Percentiles rank a stretch among this genome's conserved stretches.
phyloP scores from a whole-genome alignment of 2,888 invertebrate genomes.

The Archaeoteleia sp. region DNA sequence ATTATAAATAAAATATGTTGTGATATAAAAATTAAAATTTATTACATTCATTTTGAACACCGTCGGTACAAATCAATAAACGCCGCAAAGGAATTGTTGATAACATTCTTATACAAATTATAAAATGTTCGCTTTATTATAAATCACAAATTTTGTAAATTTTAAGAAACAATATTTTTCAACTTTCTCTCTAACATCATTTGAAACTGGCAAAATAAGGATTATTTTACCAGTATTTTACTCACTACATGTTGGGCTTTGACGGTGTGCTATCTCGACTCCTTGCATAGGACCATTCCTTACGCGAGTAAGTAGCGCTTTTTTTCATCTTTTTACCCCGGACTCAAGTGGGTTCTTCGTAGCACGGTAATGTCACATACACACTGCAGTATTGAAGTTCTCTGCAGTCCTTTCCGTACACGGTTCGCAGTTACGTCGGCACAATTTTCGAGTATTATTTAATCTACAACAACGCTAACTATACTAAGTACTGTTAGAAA shows the following conservation, averaged over 20 bases:
- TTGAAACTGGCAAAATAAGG: too few species aligned
- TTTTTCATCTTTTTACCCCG: constrained; percentile 24
- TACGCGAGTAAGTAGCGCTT: constrained; percentile 29
- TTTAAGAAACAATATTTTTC: too few species aligned
- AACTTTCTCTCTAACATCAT: too few species aligned
- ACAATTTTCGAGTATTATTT: constrained; percentile 42
- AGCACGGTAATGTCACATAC: constrained; percentile 34
- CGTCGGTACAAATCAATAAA: too few species aligned
- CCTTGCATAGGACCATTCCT: constrained; percentile 34
- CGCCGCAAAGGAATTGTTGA: too few species aligned
- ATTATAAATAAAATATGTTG: too few species aligned
- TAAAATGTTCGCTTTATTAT: too few species aligned
- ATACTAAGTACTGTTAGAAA: constrained; percentile 23
- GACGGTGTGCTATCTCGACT: constrained; percentile 19
- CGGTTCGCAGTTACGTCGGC: constrained; percentile 38
- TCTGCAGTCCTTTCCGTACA: constrained; percentile 35
- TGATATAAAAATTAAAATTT: too few species aligned
- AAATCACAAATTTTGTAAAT: too few species aligned
- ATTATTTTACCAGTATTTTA: too few species aligned
- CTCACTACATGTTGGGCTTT: constrained; percentile 21
- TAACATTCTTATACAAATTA: too few species aligned
- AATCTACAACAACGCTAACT: constrained; percentile 25
- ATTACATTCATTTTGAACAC: too few species aligned
- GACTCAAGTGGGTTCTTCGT: constrained; percentile 38
- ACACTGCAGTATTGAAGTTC: constrained; percentile 43